These are phyloP conservation scores for Danio tinwini DNA, from an alignment of 2,797 vertebrate genomes.

Conservation along the genomic window DNA sequence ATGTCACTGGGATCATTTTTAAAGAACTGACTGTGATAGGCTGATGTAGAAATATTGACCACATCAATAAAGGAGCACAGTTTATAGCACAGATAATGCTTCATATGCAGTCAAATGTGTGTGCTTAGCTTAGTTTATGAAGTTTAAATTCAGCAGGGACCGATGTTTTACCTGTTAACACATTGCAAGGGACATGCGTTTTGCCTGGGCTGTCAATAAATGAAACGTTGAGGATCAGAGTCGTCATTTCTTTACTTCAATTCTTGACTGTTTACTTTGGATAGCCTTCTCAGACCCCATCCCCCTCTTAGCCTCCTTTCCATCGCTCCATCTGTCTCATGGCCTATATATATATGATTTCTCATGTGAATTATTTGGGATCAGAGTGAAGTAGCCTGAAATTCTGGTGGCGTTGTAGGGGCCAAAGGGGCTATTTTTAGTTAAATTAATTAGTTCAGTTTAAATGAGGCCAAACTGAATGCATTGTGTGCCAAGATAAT, in stretches of 20 bases:
- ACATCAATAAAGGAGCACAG: constrained; percentile 16
- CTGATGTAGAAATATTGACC: constrained; percentile 1
- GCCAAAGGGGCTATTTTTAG: constrained; percentile 75
- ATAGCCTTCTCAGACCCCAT: constrained; percentile 21
- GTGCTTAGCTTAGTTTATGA: constrained; percentile 37
- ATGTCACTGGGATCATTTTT: constrained; percentile 17
- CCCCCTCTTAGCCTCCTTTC: constrained; percentile 21
- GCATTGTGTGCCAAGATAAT: constrained; percentile 53
- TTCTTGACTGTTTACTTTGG: constrained; percentile 34
- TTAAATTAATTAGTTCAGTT: constrained; percentile 80
- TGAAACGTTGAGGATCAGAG: constrained; percentile 34
- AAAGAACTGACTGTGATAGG: constrained; percentile 28
- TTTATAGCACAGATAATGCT: constrained; percentile 26
- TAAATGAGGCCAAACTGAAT: constrained; percentile 73
- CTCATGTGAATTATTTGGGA: constrained; percentile 59
- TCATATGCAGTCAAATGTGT: constrained; percentile 45
- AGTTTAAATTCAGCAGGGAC: constrained; percentile 32
- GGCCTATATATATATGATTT: constrained; percentile 62
- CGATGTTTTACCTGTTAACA: constrained; percentile 38
- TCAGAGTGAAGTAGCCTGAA: constrained; percentile 39
- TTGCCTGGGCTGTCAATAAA: constrained; percentile 58
- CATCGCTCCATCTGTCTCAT: constrained; percentile 62
- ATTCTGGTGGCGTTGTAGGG: constrained; percentile 62
- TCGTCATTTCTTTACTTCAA: constrained; percentile 9
- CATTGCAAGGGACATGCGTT: constrained; percentile 64